phyloP scores from a whole-genome alignment of 2,113 vertebrate genomes.

The Oncorhynchus gorbuscha region DNA sequence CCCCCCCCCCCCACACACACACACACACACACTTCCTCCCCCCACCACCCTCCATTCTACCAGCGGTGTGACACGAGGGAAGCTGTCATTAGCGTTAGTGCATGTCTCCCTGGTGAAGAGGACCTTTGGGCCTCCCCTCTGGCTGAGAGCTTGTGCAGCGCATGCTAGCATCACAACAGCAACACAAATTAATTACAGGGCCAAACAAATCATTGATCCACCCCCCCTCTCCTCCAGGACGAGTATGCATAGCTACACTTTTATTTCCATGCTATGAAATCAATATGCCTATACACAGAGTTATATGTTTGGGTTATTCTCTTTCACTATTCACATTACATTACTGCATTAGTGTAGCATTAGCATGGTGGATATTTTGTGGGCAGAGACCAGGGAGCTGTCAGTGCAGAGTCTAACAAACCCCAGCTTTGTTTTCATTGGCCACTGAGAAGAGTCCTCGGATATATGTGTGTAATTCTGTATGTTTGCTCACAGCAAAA shows the following conservation, averaged over 20 bases:
- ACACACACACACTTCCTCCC: neutral
- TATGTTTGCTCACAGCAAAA: constrained; percentile 11
- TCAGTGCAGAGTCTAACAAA: neutral
- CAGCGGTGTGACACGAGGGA: neutral
- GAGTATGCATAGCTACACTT: neutral
- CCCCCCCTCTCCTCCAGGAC: neutral
- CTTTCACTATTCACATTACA: neutral
- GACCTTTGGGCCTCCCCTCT: too few species aligned
- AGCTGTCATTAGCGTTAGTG: neutral
- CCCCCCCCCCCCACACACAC: neutral
- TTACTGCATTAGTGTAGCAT: neutral
- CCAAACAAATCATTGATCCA: neutral
- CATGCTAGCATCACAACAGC: neutral
- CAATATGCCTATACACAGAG: neutral
- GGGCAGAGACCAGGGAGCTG: neutral
- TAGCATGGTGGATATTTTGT: neutral
- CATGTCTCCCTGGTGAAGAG: neutral
- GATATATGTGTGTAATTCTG: neutral
- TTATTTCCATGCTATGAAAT: neutral
- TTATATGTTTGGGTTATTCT: constrained; percentile 1
- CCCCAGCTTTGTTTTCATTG: neutral
- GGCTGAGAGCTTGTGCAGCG: neutral
- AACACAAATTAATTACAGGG: neutral
- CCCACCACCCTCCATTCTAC: neutral
- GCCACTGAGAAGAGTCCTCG: neutral